These are phyloP conservation scores for Musca vetustissima DNA, from an alignment of 1,140 invertebrate genomes.

Conservation along the genomic window DNA sequence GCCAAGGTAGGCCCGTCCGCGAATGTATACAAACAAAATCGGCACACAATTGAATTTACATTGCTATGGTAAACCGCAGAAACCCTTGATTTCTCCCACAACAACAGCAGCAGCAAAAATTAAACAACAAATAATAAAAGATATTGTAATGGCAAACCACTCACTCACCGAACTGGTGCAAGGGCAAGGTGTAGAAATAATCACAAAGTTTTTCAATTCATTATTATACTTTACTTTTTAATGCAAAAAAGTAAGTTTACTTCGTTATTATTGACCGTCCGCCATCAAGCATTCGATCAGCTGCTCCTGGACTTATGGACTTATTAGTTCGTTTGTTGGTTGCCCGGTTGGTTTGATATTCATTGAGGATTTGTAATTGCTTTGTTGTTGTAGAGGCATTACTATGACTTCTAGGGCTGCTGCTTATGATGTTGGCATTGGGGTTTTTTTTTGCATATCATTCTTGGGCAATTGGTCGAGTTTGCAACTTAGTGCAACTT, in stretches of 20 bases:
- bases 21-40: no score
- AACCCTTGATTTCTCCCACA: neutral
- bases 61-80: neutral
- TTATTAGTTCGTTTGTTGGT: no score
- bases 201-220: conserved; percentile 15
- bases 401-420: no score
- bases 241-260: neutral
- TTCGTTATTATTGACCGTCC: neutral
- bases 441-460: no score
- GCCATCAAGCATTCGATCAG: neutral
- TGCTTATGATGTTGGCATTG: no score
- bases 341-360: neutral
- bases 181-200: neutral
- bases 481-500: no score
- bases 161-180: neutral
- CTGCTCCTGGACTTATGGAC: neutral
- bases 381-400: no score
- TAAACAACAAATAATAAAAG: conserved; percentile 6
- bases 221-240: conserved; percentile 19
- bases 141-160: neutral
- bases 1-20: no score
- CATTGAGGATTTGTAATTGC: neutral
- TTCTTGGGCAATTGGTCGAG: no score
- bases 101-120: neutral
- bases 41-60: no score